phyloP scores from a whole-genome alignment of 2,797 vertebrate genomes.

The Lacerta bilineata region DNA sequence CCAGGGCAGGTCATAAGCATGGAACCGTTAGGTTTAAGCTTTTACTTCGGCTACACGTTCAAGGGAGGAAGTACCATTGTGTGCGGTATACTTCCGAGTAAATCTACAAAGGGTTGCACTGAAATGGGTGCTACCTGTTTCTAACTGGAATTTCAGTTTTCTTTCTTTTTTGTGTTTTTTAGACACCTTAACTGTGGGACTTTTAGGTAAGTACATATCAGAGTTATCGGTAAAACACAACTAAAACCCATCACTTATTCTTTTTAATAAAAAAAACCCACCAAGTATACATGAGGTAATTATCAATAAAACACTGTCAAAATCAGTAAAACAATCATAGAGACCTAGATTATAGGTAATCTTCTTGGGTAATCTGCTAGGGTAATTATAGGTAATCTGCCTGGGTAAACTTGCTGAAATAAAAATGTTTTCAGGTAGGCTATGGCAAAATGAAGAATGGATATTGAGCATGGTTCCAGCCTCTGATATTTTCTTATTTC shows the following conservation, averaged over 20 bases:
- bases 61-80: background rate
- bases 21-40: constrained; percentile 22
- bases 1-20: constrained; percentile 51
- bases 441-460: background rate
- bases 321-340: too few species aligned
- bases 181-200: too few species aligned
- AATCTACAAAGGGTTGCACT: background rate
- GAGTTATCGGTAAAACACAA: background rate
- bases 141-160: background rate
- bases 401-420: too few species aligned
- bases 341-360: too few species aligned
- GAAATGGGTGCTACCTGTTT: too few species aligned
- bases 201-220: too few species aligned
- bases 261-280: background rate
- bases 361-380: too few species aligned
- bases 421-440: background rate
- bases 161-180: background rate
- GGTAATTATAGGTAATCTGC: too few species aligned
- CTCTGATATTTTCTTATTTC: background rate
- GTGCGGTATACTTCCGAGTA: background rate
- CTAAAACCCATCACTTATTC: background rate
- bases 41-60: background rate
- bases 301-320: too few species aligned
- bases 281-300: background rate
- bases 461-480: background rate